These are phyloP conservation scores for Passer montanus DNA, from an alignment of 2,113 vertebrate species.

Conservation along the genomic window DNA sequence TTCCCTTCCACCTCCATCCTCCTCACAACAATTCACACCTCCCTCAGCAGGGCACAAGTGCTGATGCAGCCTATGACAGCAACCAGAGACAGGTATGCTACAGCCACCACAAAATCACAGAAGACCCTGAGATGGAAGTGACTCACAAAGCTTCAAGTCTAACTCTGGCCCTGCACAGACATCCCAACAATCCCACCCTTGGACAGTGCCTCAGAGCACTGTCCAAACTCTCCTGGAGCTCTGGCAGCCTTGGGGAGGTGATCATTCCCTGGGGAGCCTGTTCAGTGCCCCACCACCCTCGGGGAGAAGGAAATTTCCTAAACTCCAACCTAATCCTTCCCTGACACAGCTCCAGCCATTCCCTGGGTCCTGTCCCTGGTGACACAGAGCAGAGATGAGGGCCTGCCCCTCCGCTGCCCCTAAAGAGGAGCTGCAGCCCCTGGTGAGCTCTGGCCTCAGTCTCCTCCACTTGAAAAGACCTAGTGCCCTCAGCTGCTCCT, in stretches of 20 bases:
- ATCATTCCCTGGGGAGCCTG: neutral
- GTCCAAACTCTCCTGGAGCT: neutral
- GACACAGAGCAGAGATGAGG: neutral
- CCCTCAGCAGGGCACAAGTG: neutral
- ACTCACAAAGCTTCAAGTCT: neutral
- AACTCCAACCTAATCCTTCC: fast-evolving
- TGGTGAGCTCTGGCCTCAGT: neutral
- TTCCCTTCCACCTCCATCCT: neutral
- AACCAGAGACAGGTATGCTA: neutral
- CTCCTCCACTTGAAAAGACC: neutral
- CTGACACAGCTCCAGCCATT: neutral
- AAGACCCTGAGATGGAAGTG: neutral
- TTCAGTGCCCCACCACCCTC: fast-evolving
- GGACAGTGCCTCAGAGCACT: fast-evolving
- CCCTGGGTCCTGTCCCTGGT: neutral
- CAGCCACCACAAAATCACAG: neutral
- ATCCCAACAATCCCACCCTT: neutral
- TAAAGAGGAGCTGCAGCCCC: neutral
- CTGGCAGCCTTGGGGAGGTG: neutral
- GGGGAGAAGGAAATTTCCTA: neutral
- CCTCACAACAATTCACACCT: neutral
- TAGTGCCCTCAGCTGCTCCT: neutral
- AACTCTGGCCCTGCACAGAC: neutral
- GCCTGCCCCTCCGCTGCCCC: neutral
- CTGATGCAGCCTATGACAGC: neutral